phyloP scores from a whole-genome alignment of 2,888 invertebrate genomes.

The Cantharis rustica region DNA sequence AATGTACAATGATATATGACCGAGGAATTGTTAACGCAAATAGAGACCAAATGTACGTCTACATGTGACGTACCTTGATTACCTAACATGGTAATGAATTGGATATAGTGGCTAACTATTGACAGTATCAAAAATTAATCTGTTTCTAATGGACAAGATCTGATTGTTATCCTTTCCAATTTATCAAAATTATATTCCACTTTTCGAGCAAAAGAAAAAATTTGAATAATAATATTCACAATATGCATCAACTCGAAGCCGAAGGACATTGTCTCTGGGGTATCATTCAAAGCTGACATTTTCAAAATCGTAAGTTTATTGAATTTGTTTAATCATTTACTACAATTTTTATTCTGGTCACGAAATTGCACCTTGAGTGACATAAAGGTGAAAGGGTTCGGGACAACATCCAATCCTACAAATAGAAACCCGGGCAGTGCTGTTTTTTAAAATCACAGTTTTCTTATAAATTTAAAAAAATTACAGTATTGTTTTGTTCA shows the following conservation, averaged over 20 bases:
- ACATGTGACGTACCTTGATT: constrained; percentile 19
- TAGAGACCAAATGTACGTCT: constrained; percentile 13
- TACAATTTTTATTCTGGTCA: background rate
- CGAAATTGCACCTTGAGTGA: background rate
- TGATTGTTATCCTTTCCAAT: background rate
- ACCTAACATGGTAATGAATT: constrained; percentile 31
- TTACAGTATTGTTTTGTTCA: background rate
- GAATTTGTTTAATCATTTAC: background rate
- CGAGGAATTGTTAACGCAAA: constrained; percentile 15
- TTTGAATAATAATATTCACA: background rate
- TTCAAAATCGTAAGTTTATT: background rate
- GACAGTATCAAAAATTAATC: constrained; percentile 29
- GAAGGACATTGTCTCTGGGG: background rate
- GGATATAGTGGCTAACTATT: constrained; percentile 34
- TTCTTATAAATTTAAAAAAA: background rate
- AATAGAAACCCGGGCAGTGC: background rate
- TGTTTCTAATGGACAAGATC: background rate
- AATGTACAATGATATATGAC: constrained; percentile 15
- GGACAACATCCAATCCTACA: background rate
- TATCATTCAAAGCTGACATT: background rate
- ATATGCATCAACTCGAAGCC: background rate
- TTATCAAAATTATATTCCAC: background rate
- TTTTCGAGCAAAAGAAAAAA: background rate
- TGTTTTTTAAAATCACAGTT: background rate
- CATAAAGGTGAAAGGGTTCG: background rate